Conservation (phyloP, 2,888 invertebrate genomes). For the Erebia epiphron region DNA sequence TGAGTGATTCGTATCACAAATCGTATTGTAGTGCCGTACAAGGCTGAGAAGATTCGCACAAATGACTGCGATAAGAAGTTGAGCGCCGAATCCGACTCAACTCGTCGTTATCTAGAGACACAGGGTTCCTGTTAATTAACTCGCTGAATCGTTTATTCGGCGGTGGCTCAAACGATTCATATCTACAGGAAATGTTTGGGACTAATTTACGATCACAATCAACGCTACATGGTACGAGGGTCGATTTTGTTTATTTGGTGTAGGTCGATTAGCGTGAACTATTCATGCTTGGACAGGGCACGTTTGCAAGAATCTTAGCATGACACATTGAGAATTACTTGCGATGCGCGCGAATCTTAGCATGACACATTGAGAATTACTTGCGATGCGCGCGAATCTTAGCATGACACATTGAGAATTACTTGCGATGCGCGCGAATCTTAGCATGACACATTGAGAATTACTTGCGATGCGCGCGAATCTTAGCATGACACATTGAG, state of each 20-base stretch:
- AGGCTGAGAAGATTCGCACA: slow-evolving; percentile 8
- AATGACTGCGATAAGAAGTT: slow-evolving; percentile 20
- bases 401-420: too few species aligned
- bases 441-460: too few species aligned
- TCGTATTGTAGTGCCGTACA: slow-evolving; percentile 17
- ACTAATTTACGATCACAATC: slow-evolving; percentile 20
- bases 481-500: too few species aligned
- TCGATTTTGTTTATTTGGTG: not conserved
- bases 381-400: too few species aligned
- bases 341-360: too few species aligned
- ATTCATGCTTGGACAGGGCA: too few species aligned
- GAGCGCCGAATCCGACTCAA: slow-evolving; percentile 4
- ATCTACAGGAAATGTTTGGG: slow-evolving; percentile 27
- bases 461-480: too few species aligned
- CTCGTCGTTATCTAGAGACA: slow-evolving; percentile 16
- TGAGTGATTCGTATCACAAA: slow-evolving; percentile 47
- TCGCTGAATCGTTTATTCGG: slow-evolving; percentile 39
- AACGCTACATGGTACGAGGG: not conserved
- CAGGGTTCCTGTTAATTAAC: slow-evolving; percentile 43
- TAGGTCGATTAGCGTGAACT: too few species aligned
- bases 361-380: too few species aligned
- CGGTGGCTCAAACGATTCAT: slow-evolving; percentile 30
- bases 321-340: too few species aligned
- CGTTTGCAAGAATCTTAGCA: too few species aligned
- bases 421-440: too few species aligned